A percentile compares a stretch with the other conserved stretches of the same genome.
Evolutionary conservation across 2,888 invertebrate genomes (phyloP).

Genomic region (Phengaris arion): DNA sequence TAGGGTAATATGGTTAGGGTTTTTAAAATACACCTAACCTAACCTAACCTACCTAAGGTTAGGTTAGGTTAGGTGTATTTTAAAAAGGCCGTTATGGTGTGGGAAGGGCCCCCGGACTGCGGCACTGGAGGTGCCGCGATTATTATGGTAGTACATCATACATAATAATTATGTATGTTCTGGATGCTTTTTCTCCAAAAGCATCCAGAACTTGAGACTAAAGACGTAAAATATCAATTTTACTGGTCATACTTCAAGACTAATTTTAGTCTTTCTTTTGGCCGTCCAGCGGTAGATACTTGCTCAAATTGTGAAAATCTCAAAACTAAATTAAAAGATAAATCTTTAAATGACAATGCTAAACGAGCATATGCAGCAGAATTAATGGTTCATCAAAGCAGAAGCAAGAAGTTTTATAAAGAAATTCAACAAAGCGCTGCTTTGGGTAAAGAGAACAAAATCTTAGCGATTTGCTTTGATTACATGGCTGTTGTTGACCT

Average conservation of each 20-base stretch:
- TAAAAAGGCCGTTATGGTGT: too few relatives aligned
- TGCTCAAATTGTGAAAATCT: conserved; percentile 31
- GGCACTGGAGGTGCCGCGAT: too few relatives aligned
- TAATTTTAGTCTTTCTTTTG: conserved; percentile 36
- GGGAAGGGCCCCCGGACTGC: too few relatives aligned
- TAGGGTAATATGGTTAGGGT: too few relatives aligned
- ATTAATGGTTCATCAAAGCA: conserved; percentile 21
- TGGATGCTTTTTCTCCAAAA: too few relatives aligned
- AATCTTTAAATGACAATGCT: conserved; percentile 1
- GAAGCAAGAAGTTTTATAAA: conserved; percentile 28
- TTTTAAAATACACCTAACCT: too few relatives aligned
- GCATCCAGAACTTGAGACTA: too few relatives aligned
- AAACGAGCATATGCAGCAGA: conserved; percentile 20
- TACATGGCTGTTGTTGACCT: conserved; percentile 26
- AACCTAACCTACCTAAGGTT: too few relatives aligned
- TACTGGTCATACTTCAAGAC: conserved; percentile 35
- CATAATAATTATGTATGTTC: too few relatives aligned
- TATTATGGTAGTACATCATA: too few relatives aligned
- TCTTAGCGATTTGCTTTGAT: conserved; percentile 24
- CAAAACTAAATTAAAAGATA: conserved; percentile 9
- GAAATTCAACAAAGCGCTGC: conserved; percentile 13
- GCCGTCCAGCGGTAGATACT: conserved; percentile 33
- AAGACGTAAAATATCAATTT: conserved; percentile 34
- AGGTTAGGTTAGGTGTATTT: too few relatives aligned
- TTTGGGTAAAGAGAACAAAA: too few relatives aligned